These are phyloP conservation scores for Laodelphax striatellus DNA, from an alignment of 1,140 invertebrate genomes.

Conservation along the genomic window DNA sequence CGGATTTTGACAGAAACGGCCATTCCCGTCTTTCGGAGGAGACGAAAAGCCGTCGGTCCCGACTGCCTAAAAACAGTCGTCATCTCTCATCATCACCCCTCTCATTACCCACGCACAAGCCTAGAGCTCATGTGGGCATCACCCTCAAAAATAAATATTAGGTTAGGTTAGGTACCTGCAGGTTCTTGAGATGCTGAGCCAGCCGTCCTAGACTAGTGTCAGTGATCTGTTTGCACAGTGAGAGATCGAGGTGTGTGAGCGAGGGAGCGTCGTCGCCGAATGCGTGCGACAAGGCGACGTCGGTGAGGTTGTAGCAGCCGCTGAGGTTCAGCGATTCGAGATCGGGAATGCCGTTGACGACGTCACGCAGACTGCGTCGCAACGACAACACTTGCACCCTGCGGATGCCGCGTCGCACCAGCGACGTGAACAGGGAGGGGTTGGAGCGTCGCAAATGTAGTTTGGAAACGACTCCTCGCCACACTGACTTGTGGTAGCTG, in stretches of 20 bases:
- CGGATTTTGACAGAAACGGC: no score
- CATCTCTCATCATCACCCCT: no score
- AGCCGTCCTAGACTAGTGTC: conserved; percentile 74
- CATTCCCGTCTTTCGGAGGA: no score
- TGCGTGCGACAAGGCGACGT: conserved; percentile 66
- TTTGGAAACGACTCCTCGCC: conserved; percentile 84
- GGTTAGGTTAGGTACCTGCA: conserved; percentile 38
- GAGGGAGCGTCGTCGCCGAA: conserved; percentile 59
- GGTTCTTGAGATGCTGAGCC: conserved; percentile 72
- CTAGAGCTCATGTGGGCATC: no score
- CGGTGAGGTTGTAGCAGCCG: conserved; percentile 86
- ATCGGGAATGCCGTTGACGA: conserved; percentile 74
- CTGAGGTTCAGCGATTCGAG: conserved; percentile 79
- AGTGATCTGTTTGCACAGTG: conserved; percentile 88
- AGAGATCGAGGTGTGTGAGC: conserved; percentile 72
- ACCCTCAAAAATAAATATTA: no score
- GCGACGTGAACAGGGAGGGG: conserved; percentile 69
- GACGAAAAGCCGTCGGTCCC: no score
- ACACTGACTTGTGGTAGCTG: conserved; percentile 81
- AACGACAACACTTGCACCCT: conserved; percentile 82
- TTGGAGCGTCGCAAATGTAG: conserved; percentile 74
- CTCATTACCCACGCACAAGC: no score
- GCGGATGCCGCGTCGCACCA: conserved; percentile 77
- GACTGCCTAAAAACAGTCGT: no score
- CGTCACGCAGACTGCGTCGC: conserved; percentile 69